Conservation (phyloP, 2,113 vertebrate species). For the Theropithecus gelada region DNA sequence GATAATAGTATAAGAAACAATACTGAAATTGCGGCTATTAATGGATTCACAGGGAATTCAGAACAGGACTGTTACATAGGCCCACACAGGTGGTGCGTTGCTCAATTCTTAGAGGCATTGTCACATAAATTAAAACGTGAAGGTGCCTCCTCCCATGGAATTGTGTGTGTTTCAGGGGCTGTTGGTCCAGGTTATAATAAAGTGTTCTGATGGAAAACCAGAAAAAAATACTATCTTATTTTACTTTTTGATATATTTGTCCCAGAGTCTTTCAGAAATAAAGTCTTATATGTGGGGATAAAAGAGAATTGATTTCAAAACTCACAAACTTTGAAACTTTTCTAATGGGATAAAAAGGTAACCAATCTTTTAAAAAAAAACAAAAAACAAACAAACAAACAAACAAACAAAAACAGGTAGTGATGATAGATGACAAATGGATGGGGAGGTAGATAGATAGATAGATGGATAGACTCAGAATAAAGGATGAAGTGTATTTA, state of each 20-base stretch:
- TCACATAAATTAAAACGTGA: background rate
- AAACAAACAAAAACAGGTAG: background rate
- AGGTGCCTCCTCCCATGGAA: background rate
- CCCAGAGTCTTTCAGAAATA: background rate
- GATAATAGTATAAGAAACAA: background rate
- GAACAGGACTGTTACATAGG: background rate
- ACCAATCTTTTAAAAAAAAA: background rate
- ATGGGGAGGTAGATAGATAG: too few relatives aligned
- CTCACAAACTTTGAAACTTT: background rate
- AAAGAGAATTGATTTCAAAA: background rate
- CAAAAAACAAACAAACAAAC: too few relatives aligned
- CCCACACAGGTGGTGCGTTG: background rate
- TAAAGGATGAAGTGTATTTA: background rate
- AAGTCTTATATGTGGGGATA: background rate
- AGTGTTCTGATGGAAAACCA: background rate
- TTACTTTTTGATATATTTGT: background rate
- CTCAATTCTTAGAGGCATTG: background rate
- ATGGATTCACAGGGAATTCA: background rate
- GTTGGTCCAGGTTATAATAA: background rate
- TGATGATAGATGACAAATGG: background rate
- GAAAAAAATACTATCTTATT: background rate
- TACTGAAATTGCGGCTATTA: background rate
- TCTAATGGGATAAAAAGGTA: background rate
- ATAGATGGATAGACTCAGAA: too few relatives aligned
- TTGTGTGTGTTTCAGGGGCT: background rate